A percentile compares a stretch with the other conserved stretches of the same genome.
Conservation (phyloP, 2,888 invertebrate genomes). For the Clunio marinus region DNA sequence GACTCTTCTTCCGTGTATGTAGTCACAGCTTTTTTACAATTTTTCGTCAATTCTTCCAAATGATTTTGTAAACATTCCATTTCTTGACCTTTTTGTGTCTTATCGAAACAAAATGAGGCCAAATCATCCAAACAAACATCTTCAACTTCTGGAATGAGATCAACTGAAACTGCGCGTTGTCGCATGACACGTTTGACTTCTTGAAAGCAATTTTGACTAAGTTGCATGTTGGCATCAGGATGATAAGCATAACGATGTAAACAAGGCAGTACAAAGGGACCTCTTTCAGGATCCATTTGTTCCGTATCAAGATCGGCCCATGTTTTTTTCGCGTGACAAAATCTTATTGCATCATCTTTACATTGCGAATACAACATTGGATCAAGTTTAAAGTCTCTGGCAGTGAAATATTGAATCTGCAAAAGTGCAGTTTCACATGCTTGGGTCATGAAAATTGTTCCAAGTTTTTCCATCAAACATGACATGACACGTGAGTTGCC, state of each 20-base stretch:
- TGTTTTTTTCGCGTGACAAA: conserved; percentile 72
- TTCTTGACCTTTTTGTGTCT: conserved; percentile 85
- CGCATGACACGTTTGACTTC: conserved; percentile 91
- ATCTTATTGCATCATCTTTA: conserved; percentile 75
- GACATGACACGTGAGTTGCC: conserved; percentile 82
- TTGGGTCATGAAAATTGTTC: conserved; percentile 75
- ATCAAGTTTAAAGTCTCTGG: conserved; percentile 90
- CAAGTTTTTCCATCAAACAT: conserved; percentile 90
- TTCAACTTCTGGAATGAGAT: conserved; percentile 91
- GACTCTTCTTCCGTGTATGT: conserved; percentile 88
- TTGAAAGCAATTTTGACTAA: conserved; percentile 59
- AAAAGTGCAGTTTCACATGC: conserved; percentile 88
- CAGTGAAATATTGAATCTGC: conserved; percentile 96
- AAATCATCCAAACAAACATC: conserved; percentile 83
- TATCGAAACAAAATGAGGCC: conserved; percentile 74
- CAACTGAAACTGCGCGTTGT: conserved; percentile 85
- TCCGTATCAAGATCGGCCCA: conserved; percentile 64
- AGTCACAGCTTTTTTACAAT: conserved; percentile 69
- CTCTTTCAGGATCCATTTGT: conserved; percentile 70
- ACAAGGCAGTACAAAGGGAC: conserved; percentile 84
- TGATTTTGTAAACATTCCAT: conserved; percentile 87
- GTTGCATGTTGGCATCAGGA: conserved; percentile 51
- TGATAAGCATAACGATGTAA: conserved; percentile 71
- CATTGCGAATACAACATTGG: conserved; percentile 77
- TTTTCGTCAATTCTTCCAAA: conserved; percentile 62